These are phyloP conservation scores for Nomada goodeniana DNA, from an alignment of 2,888 invertebrate species.

Conservation along the genomic window DNA sequence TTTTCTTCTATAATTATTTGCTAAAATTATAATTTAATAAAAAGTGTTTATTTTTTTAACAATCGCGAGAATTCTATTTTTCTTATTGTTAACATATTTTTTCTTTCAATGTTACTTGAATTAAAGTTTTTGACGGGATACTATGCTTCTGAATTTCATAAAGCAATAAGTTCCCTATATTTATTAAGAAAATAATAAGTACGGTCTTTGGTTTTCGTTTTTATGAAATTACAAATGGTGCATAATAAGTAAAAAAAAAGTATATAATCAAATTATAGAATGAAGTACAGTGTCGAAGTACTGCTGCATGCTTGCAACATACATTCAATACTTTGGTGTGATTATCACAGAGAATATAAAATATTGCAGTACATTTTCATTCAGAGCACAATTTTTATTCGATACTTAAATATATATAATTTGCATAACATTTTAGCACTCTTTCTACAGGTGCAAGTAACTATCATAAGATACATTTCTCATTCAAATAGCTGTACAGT, in stretches of 20 bases:
- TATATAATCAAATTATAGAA: slow-evolving; percentile 9
- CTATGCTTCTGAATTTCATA: not conserved
- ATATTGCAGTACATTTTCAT: slow-evolving; percentile 22
- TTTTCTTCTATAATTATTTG: slow-evolving; percentile 30
- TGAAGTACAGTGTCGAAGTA: slow-evolving; percentile 8
- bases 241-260: slow-evolving; percentile 34
- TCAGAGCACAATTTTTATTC: slow-evolving; percentile 50
- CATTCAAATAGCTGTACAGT: slow-evolving; percentile 17
- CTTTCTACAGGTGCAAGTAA: slow-evolving; percentile 54
- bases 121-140: slow-evolving; percentile 22
- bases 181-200: not conserved
- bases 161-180: not conserved
- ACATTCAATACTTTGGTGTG: slow-evolving; percentile 11
- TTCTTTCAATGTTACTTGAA: not conserved
- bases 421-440: slow-evolving; percentile 52
- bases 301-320: slow-evolving; percentile 2
- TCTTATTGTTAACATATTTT: not conserved
- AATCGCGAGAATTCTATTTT: not conserved
- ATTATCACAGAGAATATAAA: slow-evolving; percentile 29
- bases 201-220: slow-evolving; percentile 5
- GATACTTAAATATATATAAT: slow-evolving; percentile 34
- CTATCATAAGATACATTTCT: slow-evolving; percentile 20
- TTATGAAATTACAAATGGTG: slow-evolving; percentile 19
- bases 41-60: slow-evolving; percentile 16
- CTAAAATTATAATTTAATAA: slow-evolving; percentile 10